Base-by-base conservation (phyloP, 2,797 vertebrate species). In the Borostomias antarcticus region DNA sequence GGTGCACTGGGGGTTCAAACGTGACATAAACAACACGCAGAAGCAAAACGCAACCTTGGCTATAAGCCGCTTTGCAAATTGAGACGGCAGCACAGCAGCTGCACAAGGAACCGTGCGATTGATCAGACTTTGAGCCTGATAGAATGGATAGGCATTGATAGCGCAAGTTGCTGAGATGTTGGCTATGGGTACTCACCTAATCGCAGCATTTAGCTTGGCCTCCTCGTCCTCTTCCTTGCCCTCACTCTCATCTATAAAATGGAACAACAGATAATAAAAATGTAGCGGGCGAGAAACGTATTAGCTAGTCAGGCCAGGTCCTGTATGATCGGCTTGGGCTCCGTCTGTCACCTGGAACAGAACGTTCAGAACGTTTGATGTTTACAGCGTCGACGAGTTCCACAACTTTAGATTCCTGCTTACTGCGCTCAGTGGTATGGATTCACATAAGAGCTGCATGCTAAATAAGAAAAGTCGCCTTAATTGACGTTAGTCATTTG, bases 211-310 rank as follows among this genome's bases (percentile, higher is more conserved):
- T 53, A 89, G 67, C 59, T 92, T 92, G 56, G 93, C 93, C 76
- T 96, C 97, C 52, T 97, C 96, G 50, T 96, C 92, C 30, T 92
- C 91, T 30, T 98, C 96, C 78, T 94, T 96, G 81, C 92, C 92
- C 72, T 98, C 97, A 33, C 94, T 93, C 87, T 99, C 97, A 91
- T 99, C 97, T 99, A 86, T 33, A 87, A 69, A 43, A n/a, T n/a
- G n/a, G n/a, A n/a, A n/a, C n/a, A n/a, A n/a, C n/a, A n/a, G n/a
- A n/a, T n/a, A n/a, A 73, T 66, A 66, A 76, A 78, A 80, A 47
- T 9, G 10, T 5, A 61, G 21, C 45, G 21, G 0, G 9, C 21
- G 28, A 50, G 15, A 5, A 32, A 23, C 2, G 3, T 13, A 53
- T 23, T 13, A 28, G 25, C 10, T 26, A 29, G 33, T 7, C 17